Percentiles rank a stretch among this genome's conserved stretches.
These are phyloP conservation scores for Macropus fuliginosus DNA, from an alignment of 2,797 vertebrate species.

Conservation along the genomic window DNA sequence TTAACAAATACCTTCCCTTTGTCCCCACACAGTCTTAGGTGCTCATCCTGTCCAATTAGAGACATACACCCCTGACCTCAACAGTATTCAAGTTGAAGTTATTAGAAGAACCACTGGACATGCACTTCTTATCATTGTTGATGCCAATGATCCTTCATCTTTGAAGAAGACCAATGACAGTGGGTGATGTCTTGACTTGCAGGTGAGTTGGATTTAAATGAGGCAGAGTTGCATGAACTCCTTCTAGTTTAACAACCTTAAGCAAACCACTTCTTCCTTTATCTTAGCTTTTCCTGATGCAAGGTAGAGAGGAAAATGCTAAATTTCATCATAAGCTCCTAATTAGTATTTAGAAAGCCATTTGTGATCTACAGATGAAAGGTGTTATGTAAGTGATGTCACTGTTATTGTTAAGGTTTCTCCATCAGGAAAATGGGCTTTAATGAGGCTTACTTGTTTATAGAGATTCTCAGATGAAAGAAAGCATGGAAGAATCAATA, in stretches of 20 bases:
- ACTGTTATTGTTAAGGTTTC: conserved; percentile 19
- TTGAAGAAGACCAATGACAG: not conserved
- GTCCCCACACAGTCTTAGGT: not conserved
- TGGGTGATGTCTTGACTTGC: not conserved
- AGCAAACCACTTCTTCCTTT: not conserved
- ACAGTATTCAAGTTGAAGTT: not conserved
- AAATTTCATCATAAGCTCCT: not conserved
- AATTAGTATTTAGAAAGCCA: not conserved
- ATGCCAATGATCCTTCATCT: not conserved
- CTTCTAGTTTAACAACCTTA: not conserved
- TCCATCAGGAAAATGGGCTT: conserved; percentile 51
- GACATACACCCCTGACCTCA: fast-evolving
- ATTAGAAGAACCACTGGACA: not conserved
- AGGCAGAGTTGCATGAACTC: not conserved
- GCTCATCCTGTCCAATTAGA: not conserved
- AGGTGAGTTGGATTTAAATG: not conserved
- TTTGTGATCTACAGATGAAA: conserved; percentile 45
- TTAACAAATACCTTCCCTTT: not conserved
- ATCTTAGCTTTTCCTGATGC: not conserved
- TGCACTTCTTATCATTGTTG: not conserved
- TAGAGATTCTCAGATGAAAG: conserved; percentile 41
- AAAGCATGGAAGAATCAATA: not conserved
- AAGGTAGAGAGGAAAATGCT: not conserved
- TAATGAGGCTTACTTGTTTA: conserved; percentile 43
- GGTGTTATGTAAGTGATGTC: conserved; percentile 1